These are phyloP conservation scores for Squalus acanthias DNA, from an alignment of 2,797 vertebrate genomes.

Conservation along the genomic window DNA sequence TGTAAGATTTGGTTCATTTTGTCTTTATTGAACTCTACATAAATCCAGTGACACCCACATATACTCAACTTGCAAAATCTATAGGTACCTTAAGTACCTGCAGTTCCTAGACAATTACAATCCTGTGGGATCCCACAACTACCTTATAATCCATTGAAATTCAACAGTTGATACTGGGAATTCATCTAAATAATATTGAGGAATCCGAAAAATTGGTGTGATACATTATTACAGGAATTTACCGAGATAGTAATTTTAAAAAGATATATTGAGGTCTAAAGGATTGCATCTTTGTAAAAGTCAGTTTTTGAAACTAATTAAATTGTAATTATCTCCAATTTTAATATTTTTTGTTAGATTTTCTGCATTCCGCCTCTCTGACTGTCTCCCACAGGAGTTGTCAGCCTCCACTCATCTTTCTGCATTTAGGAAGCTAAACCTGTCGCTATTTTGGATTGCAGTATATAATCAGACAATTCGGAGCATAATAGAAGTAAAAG, in stretches of 20 bases:
- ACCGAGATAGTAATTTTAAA: background rate
- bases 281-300: background rate
- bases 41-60: background rate
- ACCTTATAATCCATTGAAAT: background rate
- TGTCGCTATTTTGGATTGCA: background rate
- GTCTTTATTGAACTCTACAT: background rate
- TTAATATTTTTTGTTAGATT: background rate
- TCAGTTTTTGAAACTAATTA: background rate
- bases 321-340: background rate
- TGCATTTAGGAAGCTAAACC: background rate
- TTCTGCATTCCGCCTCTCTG: background rate
- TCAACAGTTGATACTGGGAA: background rate
- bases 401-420: background rate
- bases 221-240: background rate
- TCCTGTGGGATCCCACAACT: background rate
- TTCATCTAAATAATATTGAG: background rate
- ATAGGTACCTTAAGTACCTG: background rate
- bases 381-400: background rate
- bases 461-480: background rate
- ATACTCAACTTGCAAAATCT: background rate
- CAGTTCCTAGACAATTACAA: background rate
- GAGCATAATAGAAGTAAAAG: background rate
- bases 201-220: background rate
- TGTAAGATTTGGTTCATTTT: constrained; percentile 49
- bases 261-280: background rate